Evolutionary conservation across 2,797 vertebrate genomes (phyloP).

Genomic region (Gorsachius magnificus): DNA sequence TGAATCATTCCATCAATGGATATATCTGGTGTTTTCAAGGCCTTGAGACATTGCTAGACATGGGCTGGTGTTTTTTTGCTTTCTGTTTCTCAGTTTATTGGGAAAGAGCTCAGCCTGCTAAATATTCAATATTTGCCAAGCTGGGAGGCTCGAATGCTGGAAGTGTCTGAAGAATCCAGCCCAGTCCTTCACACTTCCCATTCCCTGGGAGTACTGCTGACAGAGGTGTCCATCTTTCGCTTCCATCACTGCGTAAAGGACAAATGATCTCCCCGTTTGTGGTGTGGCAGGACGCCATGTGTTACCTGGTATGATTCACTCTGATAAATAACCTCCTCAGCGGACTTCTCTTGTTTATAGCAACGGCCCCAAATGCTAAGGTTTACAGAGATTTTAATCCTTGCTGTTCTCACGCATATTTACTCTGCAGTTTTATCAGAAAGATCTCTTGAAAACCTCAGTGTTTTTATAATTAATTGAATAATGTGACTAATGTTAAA

Average conservation of each 20-base stretch:
- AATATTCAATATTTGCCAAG: background rate
- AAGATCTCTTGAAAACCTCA: constrained; percentile 44
- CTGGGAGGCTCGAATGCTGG: background rate
- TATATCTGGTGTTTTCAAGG: background rate
- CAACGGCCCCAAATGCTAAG: background rate
- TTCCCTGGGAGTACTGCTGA: background rate
- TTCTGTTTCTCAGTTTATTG: background rate
- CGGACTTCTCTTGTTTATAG: constrained; percentile 39
- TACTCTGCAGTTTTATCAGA: constrained; percentile 24
- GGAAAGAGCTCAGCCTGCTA: background rate
- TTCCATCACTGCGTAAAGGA: constrained; percentile 16
- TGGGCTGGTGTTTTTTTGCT: background rate
- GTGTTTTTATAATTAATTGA: constrained; percentile 64
- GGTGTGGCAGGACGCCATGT: constrained; percentile 30
- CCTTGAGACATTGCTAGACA: background rate
- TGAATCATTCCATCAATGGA: background rate
- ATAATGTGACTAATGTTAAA: constrained; percentile 57
- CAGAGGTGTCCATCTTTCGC: background rate
- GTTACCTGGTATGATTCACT: constrained; percentile 54
- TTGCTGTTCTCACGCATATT: constrained; percentile 38
- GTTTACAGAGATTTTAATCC: constrained; percentile 39
- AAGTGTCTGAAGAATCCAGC: background rate
- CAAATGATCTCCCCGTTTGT: background rate
- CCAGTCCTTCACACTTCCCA: background rate
- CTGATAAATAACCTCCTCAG: constrained; percentile 29